phyloP scores from a whole-genome alignment of 2,888 invertebrate species.

The Rhyacophila evoluta region DNA sequence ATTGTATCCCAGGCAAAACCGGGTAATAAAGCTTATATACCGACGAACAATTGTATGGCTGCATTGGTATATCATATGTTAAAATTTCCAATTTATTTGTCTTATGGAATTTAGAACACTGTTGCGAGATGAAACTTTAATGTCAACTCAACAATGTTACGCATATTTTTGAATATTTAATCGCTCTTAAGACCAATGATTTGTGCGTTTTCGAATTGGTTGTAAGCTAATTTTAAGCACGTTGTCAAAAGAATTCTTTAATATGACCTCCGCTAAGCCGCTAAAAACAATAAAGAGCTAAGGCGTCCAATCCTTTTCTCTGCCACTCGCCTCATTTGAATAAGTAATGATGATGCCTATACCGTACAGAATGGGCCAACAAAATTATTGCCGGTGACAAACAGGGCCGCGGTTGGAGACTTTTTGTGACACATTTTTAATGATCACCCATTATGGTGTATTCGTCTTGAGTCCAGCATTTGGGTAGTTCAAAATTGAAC shows the following conservation, averaged over 20 bases:
- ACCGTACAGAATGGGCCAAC: conserved; percentile 31
- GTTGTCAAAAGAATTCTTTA: conserved; percentile 20
- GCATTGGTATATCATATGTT: too few relatives aligned
- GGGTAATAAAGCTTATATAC: too few relatives aligned
- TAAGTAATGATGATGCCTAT: conserved; percentile 47
- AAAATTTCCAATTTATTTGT: too few relatives aligned
- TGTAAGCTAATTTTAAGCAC: conserved; percentile 15
- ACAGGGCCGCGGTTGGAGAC: conserved; percentile 22
- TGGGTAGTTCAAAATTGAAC: conserved; percentile 10
- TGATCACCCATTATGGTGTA: conserved; percentile 41
- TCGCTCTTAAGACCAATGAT: neutral
- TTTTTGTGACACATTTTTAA: conserved; percentile 46
- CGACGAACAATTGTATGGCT: too few relatives aligned
- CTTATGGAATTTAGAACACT: too few relatives aligned
- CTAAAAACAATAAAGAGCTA: conserved; percentile 16
- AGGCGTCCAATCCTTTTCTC: conserved; percentile 26
- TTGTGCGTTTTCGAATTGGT: neutral
- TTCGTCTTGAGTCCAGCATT: conserved; percentile 29
- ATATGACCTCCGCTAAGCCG: neutral
- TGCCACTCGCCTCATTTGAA: conserved; percentile 43
- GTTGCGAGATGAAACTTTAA: neutral
- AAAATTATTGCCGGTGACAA: conserved; percentile 33
- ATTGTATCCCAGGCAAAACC: too few relatives aligned
- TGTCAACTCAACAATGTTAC: neutral
- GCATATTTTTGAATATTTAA: neutral